These are phyloP conservation scores for Ceyx melanurus DNA, from an alignment of 2,113 vertebrate species.

Conservation along the genomic window DNA sequence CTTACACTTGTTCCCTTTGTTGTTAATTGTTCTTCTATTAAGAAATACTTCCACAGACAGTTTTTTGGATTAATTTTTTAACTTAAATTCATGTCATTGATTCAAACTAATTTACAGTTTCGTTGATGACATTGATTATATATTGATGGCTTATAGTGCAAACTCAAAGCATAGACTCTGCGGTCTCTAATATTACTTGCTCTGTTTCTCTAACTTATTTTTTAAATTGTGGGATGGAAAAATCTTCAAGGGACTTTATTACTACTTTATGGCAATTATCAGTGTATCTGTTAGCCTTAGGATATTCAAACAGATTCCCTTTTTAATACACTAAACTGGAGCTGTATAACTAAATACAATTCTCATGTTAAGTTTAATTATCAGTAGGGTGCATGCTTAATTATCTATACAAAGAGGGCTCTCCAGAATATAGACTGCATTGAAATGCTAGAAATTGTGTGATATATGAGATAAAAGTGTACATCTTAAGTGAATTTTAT, in stretches of 20 bases:
- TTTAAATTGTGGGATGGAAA: not conserved
- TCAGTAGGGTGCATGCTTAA: not conserved
- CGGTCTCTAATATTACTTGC: not conserved
- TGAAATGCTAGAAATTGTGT: not conserved
- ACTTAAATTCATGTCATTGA: not conserved
- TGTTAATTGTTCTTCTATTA: not conserved
- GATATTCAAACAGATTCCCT: not conserved
- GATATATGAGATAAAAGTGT: not conserved
- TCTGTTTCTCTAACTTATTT: not conserved
- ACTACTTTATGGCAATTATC: not conserved
- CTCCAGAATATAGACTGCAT: not conserved
- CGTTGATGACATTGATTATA: not conserved
- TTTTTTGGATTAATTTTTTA: not conserved
- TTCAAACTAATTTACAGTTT: not conserved
- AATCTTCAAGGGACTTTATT: not conserved
- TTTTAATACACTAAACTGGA: not conserved
- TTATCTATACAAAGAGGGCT: not conserved
- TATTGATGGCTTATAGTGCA: not conserved
- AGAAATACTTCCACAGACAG: not conserved
- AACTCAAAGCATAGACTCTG: not conserved
- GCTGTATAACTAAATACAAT: not conserved
- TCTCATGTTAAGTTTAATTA: not conserved
- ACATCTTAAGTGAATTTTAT: not conserved
- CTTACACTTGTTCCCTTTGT: no score
- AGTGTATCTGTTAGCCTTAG: not conserved